Evolutionary conservation across 2,888 invertebrate species (phyloP), one percentile per base, ranked within the genome.

Genomic region (Galeopsomyia nigrocyanea): DNA sequence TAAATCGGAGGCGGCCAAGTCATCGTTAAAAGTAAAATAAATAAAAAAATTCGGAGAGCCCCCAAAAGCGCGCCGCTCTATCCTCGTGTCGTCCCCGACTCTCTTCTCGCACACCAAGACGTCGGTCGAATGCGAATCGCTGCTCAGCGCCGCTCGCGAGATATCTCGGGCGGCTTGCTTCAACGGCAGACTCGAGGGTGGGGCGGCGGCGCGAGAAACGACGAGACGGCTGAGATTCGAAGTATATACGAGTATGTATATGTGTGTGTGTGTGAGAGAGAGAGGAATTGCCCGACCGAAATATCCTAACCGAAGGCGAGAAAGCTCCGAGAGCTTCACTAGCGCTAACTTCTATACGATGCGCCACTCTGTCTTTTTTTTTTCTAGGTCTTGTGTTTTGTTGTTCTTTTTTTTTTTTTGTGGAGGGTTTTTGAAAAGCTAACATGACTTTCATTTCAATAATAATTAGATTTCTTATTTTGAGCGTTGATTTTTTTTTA

Each of bases 71-170:
- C 62, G 64, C 55, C 51, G 56, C 21, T 89, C 78, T 79, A 79
- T 55, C 49, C 31, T 66, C 83, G 39, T 39, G 10, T 39, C 39
- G 39, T 87, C 83, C 86, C 89, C 84, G 84, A 85, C 83, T 84
- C 83, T 75, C 68, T 61, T 66, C 68, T 51, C 75, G 70, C 31
- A 82, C 84, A 91, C 91, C 93, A 93, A 94, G 94, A 94, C 94
- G 94, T 94, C 94, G 94, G 93, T 94, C 94, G 94, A 93, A 93
- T 93, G 93, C 93, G 92, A 93, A 93, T 93, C 92, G 93, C 92
- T 92, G 56, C 68, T 47, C 93, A 93, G 93, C 93, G 92, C 82
- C 83, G 82, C 81, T 92, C 93, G 92, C 88, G 84, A 77, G 74
- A 60, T 80, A 75, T 64, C 78, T 82, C 84, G 82, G 79, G 78